Evolutionary conservation across 2,113 vertebrate species (phyloP), one percentile per base, ranked within the genome.

Genomic region (Neopipo cinnamomea): DNA sequence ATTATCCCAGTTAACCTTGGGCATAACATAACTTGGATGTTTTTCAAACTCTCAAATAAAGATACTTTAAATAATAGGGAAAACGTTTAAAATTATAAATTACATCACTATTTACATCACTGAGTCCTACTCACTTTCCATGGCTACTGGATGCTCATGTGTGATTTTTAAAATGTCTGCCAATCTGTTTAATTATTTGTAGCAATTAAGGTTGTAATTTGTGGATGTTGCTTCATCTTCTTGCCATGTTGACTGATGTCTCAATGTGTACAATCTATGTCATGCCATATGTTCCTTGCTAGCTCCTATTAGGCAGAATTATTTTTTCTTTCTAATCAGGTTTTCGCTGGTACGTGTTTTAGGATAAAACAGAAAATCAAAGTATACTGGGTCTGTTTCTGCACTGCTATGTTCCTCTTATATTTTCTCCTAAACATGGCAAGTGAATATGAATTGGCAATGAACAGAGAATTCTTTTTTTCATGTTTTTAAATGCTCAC

Each of bases 101-200:
- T 8, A 7, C 65, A 91, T 72, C 31, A 65, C 42, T 91, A n/a
- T 88, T 88, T 93, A 85, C 79, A 74, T 94, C 73, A 87, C 61
- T 41, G 71, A 66, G 52, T 92, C 44, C 53, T 95, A 14, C 39
- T 89, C 22, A n/a, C 58, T 94, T 82, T 76, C 61, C 37, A 39
- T 95, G 95, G 66, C 68, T 91, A 74, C 53, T 92, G 76, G 56
- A 68, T 75, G 41, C 56, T 73, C 81, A 78, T 84, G 49, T 89
- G 76, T 70, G 77, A 52, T 78, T 91, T 92, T 92, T 74, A 81
- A 96, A 92, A 93, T 91, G 72, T 77, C 75, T 94, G 73, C 85
- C 88, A 91, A 87, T 87, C 76, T 91, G 85, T 93, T 95, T 86
- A 93, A 96, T 96, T 95, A 93, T 94, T 95, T 97, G 96, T 95